These are phyloP conservation scores for Brachyopa scutellaris DNA, from an alignment of 2,888 invertebrate genomes.

Conservation along the genomic window DNA sequence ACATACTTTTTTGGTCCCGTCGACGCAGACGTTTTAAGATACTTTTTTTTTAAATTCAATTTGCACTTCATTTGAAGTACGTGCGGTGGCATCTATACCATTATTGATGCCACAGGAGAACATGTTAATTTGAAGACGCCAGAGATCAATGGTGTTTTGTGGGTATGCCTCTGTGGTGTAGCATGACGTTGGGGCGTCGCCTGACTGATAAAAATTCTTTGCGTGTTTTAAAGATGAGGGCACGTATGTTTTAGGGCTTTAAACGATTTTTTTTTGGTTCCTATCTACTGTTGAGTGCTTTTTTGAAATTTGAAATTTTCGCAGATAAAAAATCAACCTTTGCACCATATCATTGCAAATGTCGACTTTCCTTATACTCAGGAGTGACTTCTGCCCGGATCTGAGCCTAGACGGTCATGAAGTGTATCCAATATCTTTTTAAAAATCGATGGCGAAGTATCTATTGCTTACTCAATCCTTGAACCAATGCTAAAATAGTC, in stretches of 20 bases:
- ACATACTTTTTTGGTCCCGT: conserved; percentile 32
- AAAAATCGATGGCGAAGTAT: too few species aligned
- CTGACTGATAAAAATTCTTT: conserved; percentile 49
- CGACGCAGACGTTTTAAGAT: conserved; percentile 56
- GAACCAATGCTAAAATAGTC: too few species aligned
- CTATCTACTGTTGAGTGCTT: too few species aligned
- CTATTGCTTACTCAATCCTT: too few species aligned
- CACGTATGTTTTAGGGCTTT: not conserved
- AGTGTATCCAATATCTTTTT: too few species aligned
- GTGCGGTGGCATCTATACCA: conserved; percentile 53
- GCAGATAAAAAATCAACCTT: too few species aligned
- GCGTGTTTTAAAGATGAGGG: not conserved
- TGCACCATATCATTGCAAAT: too few species aligned
- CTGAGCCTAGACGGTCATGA: too few species aligned
- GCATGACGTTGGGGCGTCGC: conserved; percentile 59
- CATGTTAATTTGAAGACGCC: conserved; percentile 63
- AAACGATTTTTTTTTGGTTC: too few species aligned
- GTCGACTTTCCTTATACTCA: too few species aligned
- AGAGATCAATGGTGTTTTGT: conserved; percentile 17
- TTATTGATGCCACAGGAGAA: conserved; percentile 27
- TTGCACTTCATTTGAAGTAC: conserved; percentile 66
- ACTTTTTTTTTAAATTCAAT: conserved; percentile 40
- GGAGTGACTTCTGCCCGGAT: too few species aligned
- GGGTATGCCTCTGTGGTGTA: conserved; percentile 14
- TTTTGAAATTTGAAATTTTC: too few species aligned